Evolutionary conservation across 2,797 vertebrate species (phyloP).

Genomic region (Xyrichtys novacula): DNA sequence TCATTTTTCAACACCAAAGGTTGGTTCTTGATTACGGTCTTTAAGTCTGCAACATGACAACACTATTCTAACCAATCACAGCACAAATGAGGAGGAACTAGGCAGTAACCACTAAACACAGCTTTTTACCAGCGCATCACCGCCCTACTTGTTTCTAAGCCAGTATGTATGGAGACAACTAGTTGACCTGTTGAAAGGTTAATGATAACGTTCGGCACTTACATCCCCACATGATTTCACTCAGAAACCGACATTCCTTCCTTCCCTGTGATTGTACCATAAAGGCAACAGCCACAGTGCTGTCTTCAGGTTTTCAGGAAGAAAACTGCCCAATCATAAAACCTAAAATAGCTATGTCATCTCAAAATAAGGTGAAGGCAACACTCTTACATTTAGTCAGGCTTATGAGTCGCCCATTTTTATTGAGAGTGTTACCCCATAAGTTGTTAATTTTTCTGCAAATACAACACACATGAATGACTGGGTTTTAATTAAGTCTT

Average conservation of each 20-base stretch:
- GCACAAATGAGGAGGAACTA: background rate
- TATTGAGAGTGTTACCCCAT: background rate
- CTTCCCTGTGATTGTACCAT: constrained; percentile 27
- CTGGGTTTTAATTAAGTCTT: constrained; percentile 61
- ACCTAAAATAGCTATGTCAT: background rate
- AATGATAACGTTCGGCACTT: constrained; percentile 33
- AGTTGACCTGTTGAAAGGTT: constrained; percentile 32
- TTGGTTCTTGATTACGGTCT: too few species aligned
- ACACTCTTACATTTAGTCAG: background rate
- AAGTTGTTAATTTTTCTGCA: constrained; percentile 28
- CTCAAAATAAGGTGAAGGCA: background rate
- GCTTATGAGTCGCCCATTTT: constrained; percentile 11
- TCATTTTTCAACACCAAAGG: background rate
- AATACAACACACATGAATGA: constrained; percentile 34
- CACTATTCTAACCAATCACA: too few species aligned
- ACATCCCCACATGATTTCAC: constrained; percentile 42
- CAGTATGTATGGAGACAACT: constrained; percentile 5
- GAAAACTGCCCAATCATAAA: background rate
- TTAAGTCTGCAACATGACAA: too few species aligned
- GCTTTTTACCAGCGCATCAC: background rate
- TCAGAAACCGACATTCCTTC: constrained; percentile 36
- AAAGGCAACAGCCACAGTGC: background rate
- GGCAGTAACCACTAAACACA: background rate
- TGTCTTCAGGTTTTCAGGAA: constrained; percentile 9
- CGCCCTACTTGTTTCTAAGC: background rate